These are phyloP conservation scores for Chelonia mydas DNA, from an alignment of 2,797 vertebrate genomes.

Conservation along the genomic window DNA sequence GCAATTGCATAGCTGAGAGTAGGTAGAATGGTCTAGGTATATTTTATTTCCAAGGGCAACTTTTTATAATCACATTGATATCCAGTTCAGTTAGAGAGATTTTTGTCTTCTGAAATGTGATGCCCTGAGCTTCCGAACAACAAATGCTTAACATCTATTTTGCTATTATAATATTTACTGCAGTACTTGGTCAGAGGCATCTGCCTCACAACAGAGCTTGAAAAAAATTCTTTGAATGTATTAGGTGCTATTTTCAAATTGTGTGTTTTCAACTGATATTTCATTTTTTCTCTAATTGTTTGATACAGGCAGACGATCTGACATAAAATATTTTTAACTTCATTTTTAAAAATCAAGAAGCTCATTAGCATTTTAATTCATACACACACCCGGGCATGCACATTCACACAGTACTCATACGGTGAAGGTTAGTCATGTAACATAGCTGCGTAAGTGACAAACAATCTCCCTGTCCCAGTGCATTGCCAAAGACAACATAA, in stretches of 20 bases:
- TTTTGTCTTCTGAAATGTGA: not conserved
- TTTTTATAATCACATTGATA: not conserved
- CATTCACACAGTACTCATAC: not conserved
- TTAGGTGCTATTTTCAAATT: not conserved
- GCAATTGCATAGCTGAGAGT: not conserved
- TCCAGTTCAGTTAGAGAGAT: not conserved
- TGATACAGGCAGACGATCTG: slow-evolving; percentile 19
- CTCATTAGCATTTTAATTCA: slow-evolving; percentile 50
- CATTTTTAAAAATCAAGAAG: slow-evolving; percentile 1
- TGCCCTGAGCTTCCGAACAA: not conserved
- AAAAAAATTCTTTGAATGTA: not conserved
- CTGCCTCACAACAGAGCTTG: not conserved
- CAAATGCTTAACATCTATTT: not conserved
- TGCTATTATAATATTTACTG: slow-evolving; percentile 17
- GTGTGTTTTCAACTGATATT: not conserved
- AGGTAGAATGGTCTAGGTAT: not conserved
- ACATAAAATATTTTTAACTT: slow-evolving; percentile 29
- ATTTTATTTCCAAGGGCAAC: not conserved
- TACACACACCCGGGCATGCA: not conserved
- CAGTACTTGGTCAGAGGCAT: not conserved
- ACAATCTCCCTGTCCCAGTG: slow-evolving; percentile 17
- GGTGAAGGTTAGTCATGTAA: slow-evolving; percentile 28
- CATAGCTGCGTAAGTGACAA: slow-evolving; percentile 33
- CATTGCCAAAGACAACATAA: slow-evolving; percentile 54
- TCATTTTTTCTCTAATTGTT: slow-evolving; percentile 18